phyloP scores from a whole-genome alignment of 2,797 vertebrate species.

The Syngnathus rostellatus region DNA sequence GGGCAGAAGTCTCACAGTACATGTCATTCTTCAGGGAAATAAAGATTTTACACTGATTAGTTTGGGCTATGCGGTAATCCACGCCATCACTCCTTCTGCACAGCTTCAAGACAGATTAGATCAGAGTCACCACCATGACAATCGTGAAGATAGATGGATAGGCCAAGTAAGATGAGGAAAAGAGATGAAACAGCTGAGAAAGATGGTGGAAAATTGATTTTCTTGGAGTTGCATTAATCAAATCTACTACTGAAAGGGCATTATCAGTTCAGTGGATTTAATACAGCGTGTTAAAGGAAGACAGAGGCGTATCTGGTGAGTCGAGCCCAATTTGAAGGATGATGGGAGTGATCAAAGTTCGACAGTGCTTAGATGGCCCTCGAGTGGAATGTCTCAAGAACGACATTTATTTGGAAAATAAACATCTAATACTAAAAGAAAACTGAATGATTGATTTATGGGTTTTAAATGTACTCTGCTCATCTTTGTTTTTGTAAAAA shows the following conservation, averaged over 20 bases:
- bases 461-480: conserved; percentile 2
- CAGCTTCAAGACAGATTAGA: conserved; percentile 45
- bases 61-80: conserved; percentile 26
- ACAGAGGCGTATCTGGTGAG: conserved; percentile 47
- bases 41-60: conserved; percentile 34
- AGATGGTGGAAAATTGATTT: conserved; percentile 59
- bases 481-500: conserved; percentile 7
- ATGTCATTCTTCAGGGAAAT: conserved; percentile 24
- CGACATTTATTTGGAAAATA: conserved; percentile 13
- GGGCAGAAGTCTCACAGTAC: conserved; percentile 7
- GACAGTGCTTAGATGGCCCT: conserved; percentile 13
- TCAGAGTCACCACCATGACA: conserved; percentile 41
- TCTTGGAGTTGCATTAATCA: conserved; percentile 59
- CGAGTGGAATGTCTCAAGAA: conserved; percentile 11
- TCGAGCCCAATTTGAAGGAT: conserved; percentile 48
- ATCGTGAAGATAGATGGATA: conserved; percentile 37
- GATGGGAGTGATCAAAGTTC: conserved; percentile 31
- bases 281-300: conserved; percentile 58
- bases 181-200: conserved; percentile 34
- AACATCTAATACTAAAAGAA: not conserved
- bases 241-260: conserved; percentile 55
- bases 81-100: conserved; percentile 33
- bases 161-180: conserved; percentile 22
- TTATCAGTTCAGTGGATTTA: conserved; percentile 62
- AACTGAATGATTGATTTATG: not conserved